Evolutionary conservation across 1,140 invertebrate genomes (phyloP), one percentile per base, ranked within the genome.

Genomic region (Whitmania pigra): DNA sequence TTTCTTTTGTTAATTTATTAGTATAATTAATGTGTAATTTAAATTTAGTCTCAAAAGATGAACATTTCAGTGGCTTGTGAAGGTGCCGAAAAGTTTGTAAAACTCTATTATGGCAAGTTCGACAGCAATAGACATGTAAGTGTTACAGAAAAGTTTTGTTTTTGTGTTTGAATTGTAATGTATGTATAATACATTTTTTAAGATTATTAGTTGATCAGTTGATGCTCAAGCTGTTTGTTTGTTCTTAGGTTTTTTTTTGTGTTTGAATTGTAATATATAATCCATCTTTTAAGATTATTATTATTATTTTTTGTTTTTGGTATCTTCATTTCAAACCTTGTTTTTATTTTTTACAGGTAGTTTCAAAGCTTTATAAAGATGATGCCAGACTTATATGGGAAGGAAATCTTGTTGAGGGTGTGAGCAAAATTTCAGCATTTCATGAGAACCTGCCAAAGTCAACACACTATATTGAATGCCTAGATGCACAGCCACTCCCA

Each of bases 341-440:
- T 1, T 13, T 13, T 11, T 17, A 31, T 18, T 0, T 57, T 57
- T 25, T 15, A 17, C 57, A 63, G 57, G 29, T 63, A 1, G 57
- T 63, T n/a, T 63, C 57, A 63, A 63, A 63, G 29, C 57, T 63
- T 13, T 63, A 63, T 20, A 63, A 31, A 7, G 57, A 25, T 2
- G 57, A 63, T 63, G 57, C 57, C 22, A 63, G 29, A 63, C 29
- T 63, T 7, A 63, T 63, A 18, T 63, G 57, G 57, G 57, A 63
- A 63, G 57, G 57, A 25, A 63, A 63, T 63, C 22, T 31, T 31
- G 57, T 63, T 22, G 57, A 25, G 11, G 57, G 57, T 13, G 22
- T n/a, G 20, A 31, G 29, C 57, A 63, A 31, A 22, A 63, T 63
- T 25, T 22, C 57, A 22, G 29, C 22, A 13, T 63, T 63, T 31